Evolutionary conservation across 2,113 vertebrate genomes (phyloP), one percentile per base, ranked within the genome.

Genomic region (Fregetta grallaria): DNA sequence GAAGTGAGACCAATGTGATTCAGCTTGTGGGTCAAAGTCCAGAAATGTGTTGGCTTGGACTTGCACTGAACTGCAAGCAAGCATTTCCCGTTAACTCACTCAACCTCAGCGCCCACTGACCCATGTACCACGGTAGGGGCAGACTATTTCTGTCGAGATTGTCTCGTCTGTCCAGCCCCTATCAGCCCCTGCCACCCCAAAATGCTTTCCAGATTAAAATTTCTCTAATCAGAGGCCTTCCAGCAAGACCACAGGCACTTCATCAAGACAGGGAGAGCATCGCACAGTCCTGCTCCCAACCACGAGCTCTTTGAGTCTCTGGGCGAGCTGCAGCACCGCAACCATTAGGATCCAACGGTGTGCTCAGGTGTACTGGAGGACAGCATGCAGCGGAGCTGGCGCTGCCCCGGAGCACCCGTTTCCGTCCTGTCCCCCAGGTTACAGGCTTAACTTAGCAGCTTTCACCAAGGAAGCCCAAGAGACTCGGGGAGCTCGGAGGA

Each of bases 141-240:
- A 30, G 20, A 27, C 16, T 7, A 2, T 11, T 75, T 7, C 73
- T 62, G 30, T 5, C 2, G 0, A 74, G 25, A 19, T 2, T 29
- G 11, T 7, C 36, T n/a, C 1, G 0, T 12, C 61, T 26, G n/a
- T 6, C 20, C 84, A 49, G 30, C 18, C 23, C 26, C 32, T 30
- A 4, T 3, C 7, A 77, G 50, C n/a, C 5, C 4, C 8, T 11
- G 7, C 7, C 4, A 2, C 5, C 4, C 11, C 0, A 0, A 25
- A 13, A 25, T 2, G 18, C 21, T 29, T 65, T 29, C 34, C 22
- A 66, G 10, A 67, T 45, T 66, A 26, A 25, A 47, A 40, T 9
- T 26, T 32, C 72, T 27, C 47, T 18, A 6, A 78, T 30, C n/a
- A 11, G 11, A 86, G 15, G 47, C n/a, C 13, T 50, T 73, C 23